phyloP scores from a whole-genome alignment of 2,888 invertebrate genomes.

The Scaptomyza tumidula region DNA sequence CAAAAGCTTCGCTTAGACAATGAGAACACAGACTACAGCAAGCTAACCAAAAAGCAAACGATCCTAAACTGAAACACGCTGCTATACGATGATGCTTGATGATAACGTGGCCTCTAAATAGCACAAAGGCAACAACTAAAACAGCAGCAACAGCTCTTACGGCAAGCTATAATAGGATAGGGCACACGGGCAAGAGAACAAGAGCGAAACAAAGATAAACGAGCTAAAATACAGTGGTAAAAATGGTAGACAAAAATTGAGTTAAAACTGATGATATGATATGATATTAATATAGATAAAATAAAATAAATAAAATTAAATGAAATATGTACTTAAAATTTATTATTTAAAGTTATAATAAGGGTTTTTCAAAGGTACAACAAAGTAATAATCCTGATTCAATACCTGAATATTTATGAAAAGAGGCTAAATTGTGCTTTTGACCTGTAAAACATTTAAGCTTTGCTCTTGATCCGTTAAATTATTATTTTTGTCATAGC shows the following conservation, averaged over 20 bases:
- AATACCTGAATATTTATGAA: no score
- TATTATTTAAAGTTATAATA: background rate
- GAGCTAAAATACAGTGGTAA: constrained; percentile 31
- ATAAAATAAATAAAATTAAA: no score
- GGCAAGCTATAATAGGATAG: constrained; percentile 5
- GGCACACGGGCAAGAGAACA: background rate
- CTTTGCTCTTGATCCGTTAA: background rate
- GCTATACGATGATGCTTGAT: constrained; percentile 37
- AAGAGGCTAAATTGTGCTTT: no score
- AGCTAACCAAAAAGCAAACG: constrained; percentile 36
- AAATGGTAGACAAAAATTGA: background rate
- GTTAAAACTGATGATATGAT: background rate
- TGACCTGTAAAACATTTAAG: no score
- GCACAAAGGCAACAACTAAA: constrained; percentile 13
- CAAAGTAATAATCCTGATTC: no score
- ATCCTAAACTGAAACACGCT: constrained; percentile 32
- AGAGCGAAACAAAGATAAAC: constrained; percentile 9
- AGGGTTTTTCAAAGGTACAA: no score
- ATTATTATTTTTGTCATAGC: no score
- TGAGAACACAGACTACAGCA: constrained; percentile 14
- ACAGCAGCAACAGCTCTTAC: constrained; percentile 8
- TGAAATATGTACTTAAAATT: background rate
- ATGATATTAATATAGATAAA: no score
- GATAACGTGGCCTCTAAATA: constrained; percentile 48
- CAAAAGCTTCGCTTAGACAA: constrained; percentile 50